Percentiles rank a stretch among this genome's conserved stretches.
Conservation (phyloP, 1,140 invertebrate genomes). For the Bombus balteatus region DNA sequence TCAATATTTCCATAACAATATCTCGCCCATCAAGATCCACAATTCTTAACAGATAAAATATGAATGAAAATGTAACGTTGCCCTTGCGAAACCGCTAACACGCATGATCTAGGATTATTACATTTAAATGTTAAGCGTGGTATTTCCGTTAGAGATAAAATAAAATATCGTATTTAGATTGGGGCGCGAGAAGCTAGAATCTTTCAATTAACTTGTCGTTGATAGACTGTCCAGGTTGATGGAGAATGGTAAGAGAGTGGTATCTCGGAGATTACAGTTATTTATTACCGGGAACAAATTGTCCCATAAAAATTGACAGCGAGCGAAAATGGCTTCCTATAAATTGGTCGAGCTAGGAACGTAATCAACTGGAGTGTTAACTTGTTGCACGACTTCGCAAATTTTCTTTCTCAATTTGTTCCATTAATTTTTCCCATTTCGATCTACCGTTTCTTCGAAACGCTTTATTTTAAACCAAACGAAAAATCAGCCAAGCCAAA, state of each 20-base stretch:
- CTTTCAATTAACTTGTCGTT: neutral
- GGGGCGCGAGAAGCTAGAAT: neutral
- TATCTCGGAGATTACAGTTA: neutral
- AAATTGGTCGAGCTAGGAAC: neutral
- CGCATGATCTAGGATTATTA: neutral
- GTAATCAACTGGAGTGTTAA: conserved; percentile 13
- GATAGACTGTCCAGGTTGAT: neutral
- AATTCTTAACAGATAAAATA: no score
- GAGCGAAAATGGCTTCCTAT: neutral
- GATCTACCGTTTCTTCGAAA: neutral
- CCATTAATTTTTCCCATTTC: no score
- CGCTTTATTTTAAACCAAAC: neutral
- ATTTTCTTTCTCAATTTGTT: neutral
- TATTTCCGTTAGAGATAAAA: neutral
- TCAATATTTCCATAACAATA: no score
- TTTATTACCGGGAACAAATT: neutral
- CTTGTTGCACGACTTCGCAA: conserved; percentile 21
- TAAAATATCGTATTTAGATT: neutral
- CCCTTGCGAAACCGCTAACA: no score
- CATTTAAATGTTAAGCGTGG: neutral
- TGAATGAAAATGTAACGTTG: no score
- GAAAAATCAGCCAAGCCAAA: neutral
- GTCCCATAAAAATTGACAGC: neutral
- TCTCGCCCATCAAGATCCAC: no score
- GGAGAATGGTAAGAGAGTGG: neutral